A percentile compares a stretch with the other conserved stretches of the same genome.
These are phyloP conservation scores for Tetramorium simillimum DNA, from an alignment of 1,140 invertebrate genomes.

Conservation along the genomic window DNA sequence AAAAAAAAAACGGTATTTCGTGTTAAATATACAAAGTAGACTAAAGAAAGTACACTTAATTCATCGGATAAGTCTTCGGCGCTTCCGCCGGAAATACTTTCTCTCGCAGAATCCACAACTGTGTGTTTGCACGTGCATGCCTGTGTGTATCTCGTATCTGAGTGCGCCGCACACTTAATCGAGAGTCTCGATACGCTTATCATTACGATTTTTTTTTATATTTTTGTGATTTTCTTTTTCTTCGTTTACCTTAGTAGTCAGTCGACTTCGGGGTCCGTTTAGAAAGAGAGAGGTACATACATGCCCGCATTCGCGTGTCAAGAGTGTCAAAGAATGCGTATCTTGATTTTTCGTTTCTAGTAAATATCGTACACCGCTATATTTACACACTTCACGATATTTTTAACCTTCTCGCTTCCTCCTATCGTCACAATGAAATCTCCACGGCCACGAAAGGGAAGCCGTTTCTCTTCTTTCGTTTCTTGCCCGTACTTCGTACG, in stretches of 20 bases:
- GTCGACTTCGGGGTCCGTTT: slow-evolving; percentile 51
- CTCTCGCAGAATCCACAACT: slow-evolving; percentile 41
- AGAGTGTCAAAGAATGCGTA: slow-evolving; percentile 25
- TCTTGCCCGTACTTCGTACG: neutral
- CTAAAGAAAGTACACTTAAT: slow-evolving; percentile 5
- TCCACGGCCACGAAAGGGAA: slow-evolving; percentile 20
- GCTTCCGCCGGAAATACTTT: slow-evolving; percentile 64
- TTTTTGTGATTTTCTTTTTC: slow-evolving; percentile 44
- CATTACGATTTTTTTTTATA: slow-evolving; percentile 58
- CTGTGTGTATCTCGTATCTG: slow-evolving; percentile 52
- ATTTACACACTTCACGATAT: slow-evolving; percentile 71
- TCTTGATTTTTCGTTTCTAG: slow-evolving; percentile 29
- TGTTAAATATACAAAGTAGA: slow-evolving; percentile 33
- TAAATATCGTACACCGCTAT: slow-evolving; percentile 55
- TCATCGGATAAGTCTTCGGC: slow-evolving; percentile 54
- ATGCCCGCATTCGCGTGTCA: slow-evolving; percentile 35
- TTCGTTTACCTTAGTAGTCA: slow-evolving; percentile 47
- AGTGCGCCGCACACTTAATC: slow-evolving; percentile 55
- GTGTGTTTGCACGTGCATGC: slow-evolving; percentile 39
- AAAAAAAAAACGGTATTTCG: slow-evolving; percentile 21
- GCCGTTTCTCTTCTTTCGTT: neutral
- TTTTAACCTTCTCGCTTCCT: slow-evolving; percentile 48
- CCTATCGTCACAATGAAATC: slow-evolving; percentile 8
- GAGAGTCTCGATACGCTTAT: slow-evolving; percentile 57
- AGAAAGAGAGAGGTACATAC: slow-evolving; percentile 61